Evolutionary conservation across 2,797 vertebrate genomes (phyloP).

Genomic region (Protonibea diacanthus): DNA sequence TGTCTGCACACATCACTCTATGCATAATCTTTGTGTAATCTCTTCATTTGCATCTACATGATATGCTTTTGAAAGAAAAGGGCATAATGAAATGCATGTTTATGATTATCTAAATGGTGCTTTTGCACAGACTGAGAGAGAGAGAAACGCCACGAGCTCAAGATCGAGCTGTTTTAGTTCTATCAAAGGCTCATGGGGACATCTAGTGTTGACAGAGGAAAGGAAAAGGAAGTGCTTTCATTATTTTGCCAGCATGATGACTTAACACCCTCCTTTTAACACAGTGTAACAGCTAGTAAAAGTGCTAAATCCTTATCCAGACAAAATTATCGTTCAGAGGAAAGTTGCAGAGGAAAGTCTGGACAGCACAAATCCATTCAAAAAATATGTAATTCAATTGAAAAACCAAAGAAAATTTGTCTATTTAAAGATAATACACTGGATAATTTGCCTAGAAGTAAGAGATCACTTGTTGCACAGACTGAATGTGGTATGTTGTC

Average conservation of each 20-base stretch:
- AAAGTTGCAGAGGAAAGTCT: background rate
- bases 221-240: background rate
- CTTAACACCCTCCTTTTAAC: background rate
- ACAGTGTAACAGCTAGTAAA: background rate
- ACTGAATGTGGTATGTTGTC: background rate
- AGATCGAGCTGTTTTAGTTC: constrained; percentile 17
- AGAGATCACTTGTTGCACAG: background rate
- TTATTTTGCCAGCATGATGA: constrained; percentile 3
- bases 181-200: constrained; percentile 74
- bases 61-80: constrained; percentile 34
- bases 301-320: background rate
- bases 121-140: constrained; percentile 6
- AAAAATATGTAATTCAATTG: background rate
- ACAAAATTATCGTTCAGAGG: no score
- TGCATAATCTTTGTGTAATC: constrained; percentile 56
- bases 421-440: background rate
- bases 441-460: background rate
- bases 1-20: constrained; percentile 21
- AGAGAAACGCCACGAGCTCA: background rate
- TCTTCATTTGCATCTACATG: constrained; percentile 50
- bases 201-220: constrained; percentile 76
- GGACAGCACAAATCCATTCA: background rate
- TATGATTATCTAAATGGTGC: constrained; percentile 8
- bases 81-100: constrained; percentile 22
- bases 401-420: background rate